Evolutionary conservation across 2,888 invertebrate genomes (phyloP), one percentile per base, ranked within the genome.

Genomic region (Sphaeridia pumilis): DNA sequence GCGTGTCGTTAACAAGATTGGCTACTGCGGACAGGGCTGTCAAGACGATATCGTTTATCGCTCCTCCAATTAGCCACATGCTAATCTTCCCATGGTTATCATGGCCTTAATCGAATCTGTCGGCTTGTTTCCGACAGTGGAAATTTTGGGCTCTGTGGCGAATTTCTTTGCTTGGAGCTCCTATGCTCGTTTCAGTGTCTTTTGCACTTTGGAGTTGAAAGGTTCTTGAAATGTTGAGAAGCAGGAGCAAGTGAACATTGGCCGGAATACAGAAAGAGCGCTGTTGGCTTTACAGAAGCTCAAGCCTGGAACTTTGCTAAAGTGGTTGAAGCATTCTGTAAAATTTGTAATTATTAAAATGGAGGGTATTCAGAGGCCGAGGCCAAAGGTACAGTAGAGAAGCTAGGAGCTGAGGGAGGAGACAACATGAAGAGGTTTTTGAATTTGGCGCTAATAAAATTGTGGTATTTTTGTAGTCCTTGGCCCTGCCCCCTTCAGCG

Each of bases 401-500:
- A 38, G 20, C 38, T 38, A 10, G 31, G 14, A 31, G 10, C 31
- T 10, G 31, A 10, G 31, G 10, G 31, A 7, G 31, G 14, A 31
- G 31, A 31, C 14, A 31, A 31, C 31, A n/a, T 31, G 31, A 31
- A 14, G 14, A 31, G 31, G 10, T 31, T 7, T 31, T 31, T 31
- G 31, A 31, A n/a, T n/a, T 31, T 31, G 31, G 31, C 14, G n/a
- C n/a, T n/a, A n/a, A n/a, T 31, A 10, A 31, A 31, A 31, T 14
- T 31, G 31, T 31, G 31, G 45, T 52, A 38, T 46, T 54, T 49
- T 45, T 59, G 17, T 42, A 64, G 64, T 64, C 64, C 26, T 54
- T 64, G 59, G 64, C 64, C 42, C 55, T 64, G 42, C 59, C 62
- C 42, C 46, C 61, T 14, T 46, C 59, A 46, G 45, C 56, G 25